Base-by-base conservation (phyloP, 1,140 invertebrate species). In the Drosophila neocordata region DNA sequence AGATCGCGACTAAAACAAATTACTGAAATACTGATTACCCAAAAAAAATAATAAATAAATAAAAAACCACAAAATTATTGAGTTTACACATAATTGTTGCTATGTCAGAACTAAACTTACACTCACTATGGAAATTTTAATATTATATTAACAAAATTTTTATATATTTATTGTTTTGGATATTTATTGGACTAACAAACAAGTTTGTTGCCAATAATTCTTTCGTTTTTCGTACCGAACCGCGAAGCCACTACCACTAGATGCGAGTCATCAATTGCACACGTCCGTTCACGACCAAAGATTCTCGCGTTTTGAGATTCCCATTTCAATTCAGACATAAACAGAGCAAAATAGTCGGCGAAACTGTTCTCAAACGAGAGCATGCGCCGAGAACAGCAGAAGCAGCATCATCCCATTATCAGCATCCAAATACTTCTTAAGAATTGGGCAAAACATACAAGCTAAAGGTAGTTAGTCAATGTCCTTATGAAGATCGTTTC, bases 191-290 rank as follows among this genome's bases (percentile, higher is more conserved):
- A 15, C 6, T 22, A 24, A 55, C 4, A n/a, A 35, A 74, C 81
- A 67, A 87, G 73, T 87, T 87, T 87, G 73, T 84, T 81, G 80
- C 55, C 79, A 81, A 81, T 70, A 69, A 34, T 84, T 85, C 73
- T 78, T 77, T 87, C 55, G 73, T 74, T 87, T 53, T 61, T 56
- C 63, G 59, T 57, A 18, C 55, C 24, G 41, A 44, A 44, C 61
- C 65, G 60, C 22, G 22, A 24, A 4, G 27, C 6, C 27, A 31
- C 6, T 31, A 31, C 27, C 27, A 38, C 44, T 63, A 27, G 7
- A 55, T 13, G 24, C n/a, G 13, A 56, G 7, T 20, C 41, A 18
- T 38, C 37, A 38, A 38, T 38, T 38, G 37, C 65, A 63, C 62
- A 81, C 82, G 82, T 87, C 81, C 73, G 82, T 87, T 66, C 78